phyloP scores from a whole-genome alignment of 1,140 invertebrate genomes.

The Neodiprion lecontei region DNA sequence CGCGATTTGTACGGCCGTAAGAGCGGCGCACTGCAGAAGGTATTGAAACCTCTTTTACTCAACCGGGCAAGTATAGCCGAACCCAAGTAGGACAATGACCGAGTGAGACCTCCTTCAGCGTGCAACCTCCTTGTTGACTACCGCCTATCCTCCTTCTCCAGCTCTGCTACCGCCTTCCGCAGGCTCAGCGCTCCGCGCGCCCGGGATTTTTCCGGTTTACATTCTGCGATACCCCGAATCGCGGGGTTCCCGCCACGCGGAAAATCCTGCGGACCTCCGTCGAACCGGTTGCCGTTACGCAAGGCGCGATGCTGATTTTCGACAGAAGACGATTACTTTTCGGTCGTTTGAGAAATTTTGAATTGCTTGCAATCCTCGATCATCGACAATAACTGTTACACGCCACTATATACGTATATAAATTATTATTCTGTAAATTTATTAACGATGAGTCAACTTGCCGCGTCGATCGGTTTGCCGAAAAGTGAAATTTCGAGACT shows the following conservation, averaged over 20 bases:
- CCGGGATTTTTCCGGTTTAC: conserved; percentile 51
- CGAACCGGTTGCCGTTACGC: too few species aligned
- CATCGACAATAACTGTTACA: too few species aligned
- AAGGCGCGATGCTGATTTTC: too few species aligned
- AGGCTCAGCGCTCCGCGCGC: conserved; percentile 17
- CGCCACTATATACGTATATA: too few species aligned
- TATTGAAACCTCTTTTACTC: conserved; percentile 5
- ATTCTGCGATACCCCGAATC: conserved; percentile 30
- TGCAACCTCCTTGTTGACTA: conserved; percentile 23
- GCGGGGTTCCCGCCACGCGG: neutral
- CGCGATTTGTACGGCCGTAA: too few species aligned
- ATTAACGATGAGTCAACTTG: too few species aligned
- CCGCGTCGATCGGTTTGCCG: conserved; percentile 26
- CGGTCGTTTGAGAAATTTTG: too few species aligned
- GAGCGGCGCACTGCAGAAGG: neutral
- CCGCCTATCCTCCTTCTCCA: conserved; percentile 24
- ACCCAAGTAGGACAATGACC: conserved; percentile 61
- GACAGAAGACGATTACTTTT: too few species aligned
- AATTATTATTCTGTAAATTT: too few species aligned
- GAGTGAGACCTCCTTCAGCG: conserved; percentile 59
- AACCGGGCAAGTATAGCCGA: conserved; percentile 8
- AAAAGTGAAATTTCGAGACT: conserved; percentile 46
- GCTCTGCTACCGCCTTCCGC: conserved; percentile 8
- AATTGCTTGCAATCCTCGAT: too few species aligned
- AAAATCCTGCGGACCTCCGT: too few species aligned